A percentile compares a stretch with the other conserved stretches of the same genome.
phyloP scores from a whole-genome alignment of 2,797 vertebrate species.

The Pelodytes ibericus region DNA sequence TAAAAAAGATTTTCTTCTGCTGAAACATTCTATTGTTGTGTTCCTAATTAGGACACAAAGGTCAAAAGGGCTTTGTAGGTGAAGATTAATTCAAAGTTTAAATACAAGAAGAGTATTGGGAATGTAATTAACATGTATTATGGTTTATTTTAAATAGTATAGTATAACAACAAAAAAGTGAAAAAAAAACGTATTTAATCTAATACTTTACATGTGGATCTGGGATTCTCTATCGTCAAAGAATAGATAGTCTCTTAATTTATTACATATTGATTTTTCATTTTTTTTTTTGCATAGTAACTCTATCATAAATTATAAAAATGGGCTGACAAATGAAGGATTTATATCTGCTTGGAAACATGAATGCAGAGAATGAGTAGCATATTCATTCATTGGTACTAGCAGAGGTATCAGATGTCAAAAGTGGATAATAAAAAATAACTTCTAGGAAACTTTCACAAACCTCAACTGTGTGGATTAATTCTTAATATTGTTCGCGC shows the following conservation, averaged over 20 bases:
- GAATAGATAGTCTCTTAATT: no score
- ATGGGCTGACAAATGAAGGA: not conserved
- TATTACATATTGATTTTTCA: not conserved
- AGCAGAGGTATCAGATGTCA: not conserved
- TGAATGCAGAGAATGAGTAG: not conserved
- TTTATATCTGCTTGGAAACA: not conserved
- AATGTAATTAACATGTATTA: not conserved
- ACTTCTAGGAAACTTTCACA: not conserved
- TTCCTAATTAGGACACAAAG: constrained; percentile 8
- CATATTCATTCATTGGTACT: not conserved
- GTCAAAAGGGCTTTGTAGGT: not conserved
- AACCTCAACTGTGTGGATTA: not conserved
- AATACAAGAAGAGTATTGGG: not conserved
- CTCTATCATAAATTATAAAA: not conserved
- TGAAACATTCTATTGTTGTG: constrained; percentile 3
- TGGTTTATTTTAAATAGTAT: not conserved
- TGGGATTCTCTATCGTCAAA: no score
- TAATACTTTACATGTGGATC: no score
- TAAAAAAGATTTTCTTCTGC: not conserved
- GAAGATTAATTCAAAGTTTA: not conserved
- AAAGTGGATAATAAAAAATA: not conserved
- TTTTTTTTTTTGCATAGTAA: not conserved
- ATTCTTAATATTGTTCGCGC: not conserved
- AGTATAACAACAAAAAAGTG: not conserved
- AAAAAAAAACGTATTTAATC: no score